Conservation (phyloP, 2,888 invertebrate species). For the Cheilosia scutellata region DNA sequence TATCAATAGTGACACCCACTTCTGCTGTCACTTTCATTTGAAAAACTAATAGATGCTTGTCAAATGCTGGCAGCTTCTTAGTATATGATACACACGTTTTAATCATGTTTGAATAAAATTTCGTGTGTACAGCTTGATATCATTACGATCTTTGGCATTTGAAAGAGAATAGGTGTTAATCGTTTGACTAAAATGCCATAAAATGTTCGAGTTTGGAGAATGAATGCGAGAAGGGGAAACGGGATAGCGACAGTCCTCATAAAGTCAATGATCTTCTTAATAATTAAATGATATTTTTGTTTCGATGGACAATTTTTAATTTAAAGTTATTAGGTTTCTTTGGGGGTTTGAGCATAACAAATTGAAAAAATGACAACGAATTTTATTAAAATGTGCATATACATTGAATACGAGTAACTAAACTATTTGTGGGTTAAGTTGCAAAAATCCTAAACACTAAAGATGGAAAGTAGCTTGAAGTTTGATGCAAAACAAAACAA, state of each 20-base stretch:
- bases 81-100: too few species aligned
- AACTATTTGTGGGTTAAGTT: too few species aligned
- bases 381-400: too few species aligned
- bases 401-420: too few species aligned
- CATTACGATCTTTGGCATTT: constrained; percentile 59
- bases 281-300: background rate
- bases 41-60: constrained; percentile 3
- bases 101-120: constrained; percentile 31
- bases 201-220: constrained; percentile 10
- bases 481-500: too few species aligned
- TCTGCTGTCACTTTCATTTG: constrained; percentile 36
- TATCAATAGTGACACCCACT: constrained; percentile 2
- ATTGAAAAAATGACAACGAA: too few species aligned
- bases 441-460: too few species aligned
- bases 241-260: background rate
- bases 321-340: background rate
- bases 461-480: too few species aligned
- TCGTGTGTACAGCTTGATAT: constrained; percentile 12
- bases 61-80: constrained; percentile 1
- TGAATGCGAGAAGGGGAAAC: background rate
- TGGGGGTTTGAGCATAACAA: too few species aligned
- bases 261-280: constrained; percentile 16
- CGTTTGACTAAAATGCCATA: constrained; percentile 49
- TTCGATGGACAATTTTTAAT: background rate
- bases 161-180: constrained; percentile 32